Conservation (phyloP, 2,888 invertebrate species). For the Zeuzera pyrina region DNA sequence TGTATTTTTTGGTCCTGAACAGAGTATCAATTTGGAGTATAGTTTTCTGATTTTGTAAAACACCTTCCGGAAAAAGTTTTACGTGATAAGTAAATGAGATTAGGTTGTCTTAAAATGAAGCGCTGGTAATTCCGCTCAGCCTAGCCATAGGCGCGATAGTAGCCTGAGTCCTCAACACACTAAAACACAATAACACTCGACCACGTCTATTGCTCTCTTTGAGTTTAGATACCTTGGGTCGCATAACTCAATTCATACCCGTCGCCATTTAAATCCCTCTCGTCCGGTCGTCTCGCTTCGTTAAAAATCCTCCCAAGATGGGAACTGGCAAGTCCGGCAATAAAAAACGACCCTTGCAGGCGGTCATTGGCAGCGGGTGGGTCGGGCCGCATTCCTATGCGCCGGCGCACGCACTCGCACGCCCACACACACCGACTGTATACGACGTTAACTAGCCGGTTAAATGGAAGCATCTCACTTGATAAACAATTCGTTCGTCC, state of each 20-base stretch:
- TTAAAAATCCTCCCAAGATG: no score
- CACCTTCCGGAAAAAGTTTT: no score
- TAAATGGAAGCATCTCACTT: not conserved
- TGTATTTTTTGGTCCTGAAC: no score
- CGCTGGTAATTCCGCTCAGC: constrained; percentile 16
- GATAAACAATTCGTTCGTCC: no score
- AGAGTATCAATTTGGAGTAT: no score
- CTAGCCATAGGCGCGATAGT: constrained; percentile 22
- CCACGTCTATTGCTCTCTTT: no score
- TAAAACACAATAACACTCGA: constrained; percentile 7
- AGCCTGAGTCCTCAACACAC: constrained; percentile 34
- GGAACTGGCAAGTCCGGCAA: constrained; percentile 47
- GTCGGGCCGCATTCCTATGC: constrained; percentile 67
- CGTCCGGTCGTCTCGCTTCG: no score
- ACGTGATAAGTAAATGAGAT: no score
- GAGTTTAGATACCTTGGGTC: no score
- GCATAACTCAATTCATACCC: no score
- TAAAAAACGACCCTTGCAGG: constrained; percentile 61
- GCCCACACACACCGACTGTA: constrained; percentile 42
- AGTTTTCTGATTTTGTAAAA: no score
- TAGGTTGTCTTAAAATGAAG: constrained; percentile 19
- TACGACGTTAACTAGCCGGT: not conserved
- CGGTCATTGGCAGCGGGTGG: constrained; percentile 71
- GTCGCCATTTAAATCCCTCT: no score
- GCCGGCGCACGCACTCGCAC: constrained; percentile 48